Evolutionary conservation across 2,113 vertebrate genomes (phyloP).

Genomic region (Tragelaphus strepsiceros): DNA sequence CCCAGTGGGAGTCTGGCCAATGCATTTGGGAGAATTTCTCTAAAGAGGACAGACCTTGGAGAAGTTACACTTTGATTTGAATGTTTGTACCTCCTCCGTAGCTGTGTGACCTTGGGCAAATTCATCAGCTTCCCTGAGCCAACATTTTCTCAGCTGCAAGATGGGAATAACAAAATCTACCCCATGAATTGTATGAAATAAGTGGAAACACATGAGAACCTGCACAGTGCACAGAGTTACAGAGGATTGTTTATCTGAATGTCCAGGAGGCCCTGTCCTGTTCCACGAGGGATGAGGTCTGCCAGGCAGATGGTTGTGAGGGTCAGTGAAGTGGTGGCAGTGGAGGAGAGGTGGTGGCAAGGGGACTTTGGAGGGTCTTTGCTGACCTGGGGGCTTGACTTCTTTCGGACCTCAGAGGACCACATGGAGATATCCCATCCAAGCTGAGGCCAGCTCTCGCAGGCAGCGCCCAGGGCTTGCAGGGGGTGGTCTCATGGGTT

Average conservation of each 20-base stretch:
- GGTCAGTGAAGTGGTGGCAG: background rate
- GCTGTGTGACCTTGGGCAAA: background rate
- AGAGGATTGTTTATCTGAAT: background rate
- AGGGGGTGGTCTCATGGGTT: background rate
- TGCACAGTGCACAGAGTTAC: background rate
- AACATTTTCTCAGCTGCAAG: background rate
- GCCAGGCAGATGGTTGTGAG: background rate
- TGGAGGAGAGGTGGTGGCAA: background rate
- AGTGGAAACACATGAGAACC: background rate
- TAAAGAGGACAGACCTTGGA: background rate
- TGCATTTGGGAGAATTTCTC: background rate
- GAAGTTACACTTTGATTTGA: background rate
- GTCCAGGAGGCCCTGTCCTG: background rate
- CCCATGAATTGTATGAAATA: background rate
- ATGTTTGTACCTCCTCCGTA: background rate
- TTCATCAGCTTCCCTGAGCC: background rate
- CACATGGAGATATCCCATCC: accelerated
- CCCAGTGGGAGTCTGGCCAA: background rate
- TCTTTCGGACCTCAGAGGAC: background rate
- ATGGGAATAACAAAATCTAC: background rate
- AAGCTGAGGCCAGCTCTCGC: background rate
- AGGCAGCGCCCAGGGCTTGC: background rate
- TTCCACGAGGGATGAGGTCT: background rate
- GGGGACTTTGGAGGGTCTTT: background rate
- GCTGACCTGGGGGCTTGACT: background rate